A percentile compares a stretch with the other conserved stretches of the same genome.
Conservation (phyloP, 2,888 invertebrate genomes). For the Clepsis dumicolana region DNA sequence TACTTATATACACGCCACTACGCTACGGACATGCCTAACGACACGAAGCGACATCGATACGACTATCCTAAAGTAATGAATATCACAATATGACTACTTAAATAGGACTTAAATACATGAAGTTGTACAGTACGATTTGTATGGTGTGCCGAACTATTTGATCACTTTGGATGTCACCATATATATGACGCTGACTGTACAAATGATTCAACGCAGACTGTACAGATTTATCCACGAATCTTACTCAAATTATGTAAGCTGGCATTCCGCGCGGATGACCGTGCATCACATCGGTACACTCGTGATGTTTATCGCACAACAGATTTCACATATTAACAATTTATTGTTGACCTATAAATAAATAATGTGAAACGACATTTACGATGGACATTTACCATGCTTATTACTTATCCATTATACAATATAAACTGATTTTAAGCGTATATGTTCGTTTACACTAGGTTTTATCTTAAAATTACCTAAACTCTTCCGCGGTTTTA, state of each 20-base stretch:
- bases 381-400: constrained; percentile 20
- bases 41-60: constrained; percentile 60
- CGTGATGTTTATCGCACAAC: constrained; percentile 42
- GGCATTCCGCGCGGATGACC: constrained; percentile 39
- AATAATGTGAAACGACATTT: constrained; percentile 35
- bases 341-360: constrained; percentile 43
- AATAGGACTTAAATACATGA: constrained; percentile 63
- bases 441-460: constrained; percentile 39
- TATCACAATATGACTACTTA: constrained; percentile 80
- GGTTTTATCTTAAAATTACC: constrained; percentile 16
- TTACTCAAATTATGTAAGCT: constrained; percentile 48
- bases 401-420: constrained; percentile 18
- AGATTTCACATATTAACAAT: constrained; percentile 41
- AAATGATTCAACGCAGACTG: constrained; percentile 65
- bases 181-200: too few species aligned
- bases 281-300: constrained; percentile 42
- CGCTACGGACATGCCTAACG: constrained; percentile 48
- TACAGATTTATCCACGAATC: constrained; percentile 55
- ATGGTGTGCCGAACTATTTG: too few species aligned
- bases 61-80: constrained; percentile 64
- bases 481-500: background rate
- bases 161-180: too few species aligned
- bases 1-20: constrained; percentile 38
- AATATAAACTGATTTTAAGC: constrained; percentile 32
- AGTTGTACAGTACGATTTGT: too few species aligned